Evolutionary conservation across 2,888 invertebrate species (phyloP).

Genomic region (Lottia scabra): DNA sequence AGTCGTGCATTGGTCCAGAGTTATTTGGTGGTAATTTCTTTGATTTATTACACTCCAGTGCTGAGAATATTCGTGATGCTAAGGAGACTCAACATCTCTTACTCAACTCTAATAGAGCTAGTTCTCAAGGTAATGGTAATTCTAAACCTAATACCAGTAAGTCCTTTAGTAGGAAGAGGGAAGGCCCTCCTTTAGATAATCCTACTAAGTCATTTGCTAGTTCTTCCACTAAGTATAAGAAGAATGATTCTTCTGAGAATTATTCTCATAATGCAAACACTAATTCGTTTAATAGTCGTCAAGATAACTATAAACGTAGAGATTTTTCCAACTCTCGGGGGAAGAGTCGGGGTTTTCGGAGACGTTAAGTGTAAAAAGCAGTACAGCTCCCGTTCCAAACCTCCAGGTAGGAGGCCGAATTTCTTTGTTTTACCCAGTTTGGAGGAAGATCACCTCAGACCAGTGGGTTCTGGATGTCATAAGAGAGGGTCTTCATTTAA

Average conservation of each 20-base stretch:
- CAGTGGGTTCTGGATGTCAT: conserved; percentile 15
- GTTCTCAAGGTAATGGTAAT: neutral
- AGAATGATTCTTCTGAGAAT: no score
- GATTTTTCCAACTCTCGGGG: neutral
- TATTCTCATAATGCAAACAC: no score
- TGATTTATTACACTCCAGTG: conserved; percentile 9
- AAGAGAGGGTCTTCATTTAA: conserved; percentile 9
- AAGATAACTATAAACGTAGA: neutral
- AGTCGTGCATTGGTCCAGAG: neutral
- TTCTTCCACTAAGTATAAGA: no score
- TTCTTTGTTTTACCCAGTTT: conserved; percentile 1
- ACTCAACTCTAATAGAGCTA: neutral
- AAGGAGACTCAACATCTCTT: conserved; percentile 11
- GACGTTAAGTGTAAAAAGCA: neutral
- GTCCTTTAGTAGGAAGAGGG: no score
- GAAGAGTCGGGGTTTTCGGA: neutral
- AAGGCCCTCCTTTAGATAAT: no score
- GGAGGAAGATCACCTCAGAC: conserved; percentile 13
- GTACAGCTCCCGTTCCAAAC: neutral
- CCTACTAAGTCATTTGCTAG: no score
- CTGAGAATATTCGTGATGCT: conserved; percentile 7
- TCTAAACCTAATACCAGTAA: neutral
- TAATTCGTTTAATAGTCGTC: no score
- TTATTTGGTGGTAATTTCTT: conserved; percentile 4
- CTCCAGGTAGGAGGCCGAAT: conserved; percentile 15